phyloP scores from a whole-genome alignment of 2,113 vertebrate species.

The Aldabrachelys gigantea region DNA sequence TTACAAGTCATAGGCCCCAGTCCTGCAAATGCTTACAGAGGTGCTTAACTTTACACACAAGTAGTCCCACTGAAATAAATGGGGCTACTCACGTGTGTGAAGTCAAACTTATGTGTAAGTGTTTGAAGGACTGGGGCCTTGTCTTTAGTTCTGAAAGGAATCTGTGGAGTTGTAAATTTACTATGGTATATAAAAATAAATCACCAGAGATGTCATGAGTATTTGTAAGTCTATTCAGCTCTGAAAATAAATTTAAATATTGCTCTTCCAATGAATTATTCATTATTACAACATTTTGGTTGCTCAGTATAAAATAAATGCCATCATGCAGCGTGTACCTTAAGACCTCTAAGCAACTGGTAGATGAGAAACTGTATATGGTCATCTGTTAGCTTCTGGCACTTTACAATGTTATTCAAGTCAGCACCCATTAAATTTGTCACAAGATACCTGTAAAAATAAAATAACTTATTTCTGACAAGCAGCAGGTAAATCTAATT shows the following conservation, averaged over 20 bases:
- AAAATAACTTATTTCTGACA: background rate
- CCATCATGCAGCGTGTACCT: slow-evolving; percentile 79
- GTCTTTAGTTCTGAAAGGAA: background rate
- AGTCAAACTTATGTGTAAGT: background rate
- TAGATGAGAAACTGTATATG: slow-evolving; percentile 98
- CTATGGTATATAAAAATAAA: background rate
- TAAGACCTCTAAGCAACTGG: slow-evolving; percentile 95
- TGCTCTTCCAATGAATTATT: background rate
- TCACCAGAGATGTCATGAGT: background rate
- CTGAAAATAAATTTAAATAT: background rate
- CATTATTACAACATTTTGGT: background rate
- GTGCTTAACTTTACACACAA: background rate
- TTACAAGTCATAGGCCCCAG: background rate
- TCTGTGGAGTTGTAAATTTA: background rate
- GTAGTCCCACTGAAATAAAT: background rate
- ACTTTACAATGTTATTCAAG: slow-evolving; percentile 97
- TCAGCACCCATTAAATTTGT: slow-evolving; percentile 98
- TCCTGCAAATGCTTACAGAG: background rate
- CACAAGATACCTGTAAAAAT: slow-evolving; percentile 90
- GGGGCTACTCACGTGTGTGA: background rate
- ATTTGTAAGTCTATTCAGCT: background rate
- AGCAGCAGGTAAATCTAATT: background rate
- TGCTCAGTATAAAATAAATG: background rate
- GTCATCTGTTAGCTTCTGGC: slow-evolving; percentile 95
- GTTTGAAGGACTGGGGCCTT: background rate